Evolutionary conservation across 2,113 vertebrate species (phyloP).

Genomic region (Mesoclemmys tuberculata): DNA sequence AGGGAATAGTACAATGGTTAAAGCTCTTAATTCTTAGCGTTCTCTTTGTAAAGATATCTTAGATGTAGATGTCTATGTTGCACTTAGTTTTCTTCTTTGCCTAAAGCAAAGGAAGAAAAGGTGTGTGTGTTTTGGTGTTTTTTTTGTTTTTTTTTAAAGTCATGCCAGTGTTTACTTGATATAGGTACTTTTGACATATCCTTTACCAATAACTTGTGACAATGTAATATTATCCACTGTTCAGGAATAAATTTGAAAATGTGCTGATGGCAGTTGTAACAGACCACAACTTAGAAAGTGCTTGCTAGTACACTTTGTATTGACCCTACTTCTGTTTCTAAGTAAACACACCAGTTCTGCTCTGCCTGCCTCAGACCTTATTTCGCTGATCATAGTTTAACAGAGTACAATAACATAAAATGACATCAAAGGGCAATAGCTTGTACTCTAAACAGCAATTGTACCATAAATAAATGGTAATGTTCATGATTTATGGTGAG

Average conservation of each 20-base stretch:
- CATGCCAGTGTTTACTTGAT: neutral
- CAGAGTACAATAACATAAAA: neutral
- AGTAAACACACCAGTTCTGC: neutral
- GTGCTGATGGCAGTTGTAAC: constrained; percentile 45
- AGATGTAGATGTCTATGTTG: neutral
- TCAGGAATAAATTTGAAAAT: constrained; percentile 23
- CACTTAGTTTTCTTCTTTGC: neutral
- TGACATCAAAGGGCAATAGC: neutral
- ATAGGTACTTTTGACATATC: constrained; percentile 1
- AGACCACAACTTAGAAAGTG: constrained; percentile 27
- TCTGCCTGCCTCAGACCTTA: constrained; percentile 14
- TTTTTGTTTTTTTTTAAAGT: neutral
- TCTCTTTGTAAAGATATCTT: neutral
- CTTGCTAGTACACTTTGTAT: constrained; percentile 40
- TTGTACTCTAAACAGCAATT: constrained; percentile 14
- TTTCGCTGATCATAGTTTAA: constrained; percentile 21
- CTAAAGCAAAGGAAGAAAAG: neutral
- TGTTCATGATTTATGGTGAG: neutral
- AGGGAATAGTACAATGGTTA: neutral
- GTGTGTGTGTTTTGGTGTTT: no score
- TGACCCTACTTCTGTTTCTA: neutral
- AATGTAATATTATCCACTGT: neutral
- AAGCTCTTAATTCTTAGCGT: constrained; percentile 5
- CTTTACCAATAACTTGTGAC: neutral
- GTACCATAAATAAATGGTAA: neutral